Evolutionary conservation across 2,888 invertebrate species (phyloP).

Genomic region (Polietes domitor): DNA sequence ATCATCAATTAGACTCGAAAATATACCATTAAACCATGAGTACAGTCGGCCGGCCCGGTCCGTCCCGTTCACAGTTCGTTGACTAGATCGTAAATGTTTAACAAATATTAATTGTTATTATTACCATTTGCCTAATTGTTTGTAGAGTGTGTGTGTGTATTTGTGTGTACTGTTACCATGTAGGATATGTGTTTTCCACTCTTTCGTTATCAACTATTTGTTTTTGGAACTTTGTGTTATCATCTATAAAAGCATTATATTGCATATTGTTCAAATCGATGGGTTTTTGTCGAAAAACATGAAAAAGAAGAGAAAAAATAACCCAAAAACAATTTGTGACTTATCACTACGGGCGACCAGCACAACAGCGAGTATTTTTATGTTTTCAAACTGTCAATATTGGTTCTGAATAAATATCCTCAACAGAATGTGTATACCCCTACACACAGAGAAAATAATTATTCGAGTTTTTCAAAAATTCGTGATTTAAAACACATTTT

Average conservation of each 20-base stretch:
- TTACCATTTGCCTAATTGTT: not conserved
- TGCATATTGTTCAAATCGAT: slow-evolving; percentile 16
- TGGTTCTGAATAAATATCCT: too few relatives aligned
- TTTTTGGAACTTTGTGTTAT: not conserved
- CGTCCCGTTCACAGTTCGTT: not conserved
- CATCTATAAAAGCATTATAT: not conserved
- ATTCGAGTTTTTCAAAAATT: too few relatives aligned
- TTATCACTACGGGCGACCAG: too few relatives aligned
- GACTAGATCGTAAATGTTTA: not conserved
- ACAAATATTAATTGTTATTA: not conserved
- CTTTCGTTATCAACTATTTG: not conserved
- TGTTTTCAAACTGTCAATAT: too few relatives aligned
- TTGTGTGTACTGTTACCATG: not conserved
- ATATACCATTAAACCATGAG: too few relatives aligned
- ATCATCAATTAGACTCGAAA: too few relatives aligned
- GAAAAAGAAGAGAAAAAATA: not conserved
- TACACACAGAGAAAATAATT: too few relatives aligned
- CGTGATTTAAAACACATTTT: too few relatives aligned
- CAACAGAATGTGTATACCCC: too few relatives aligned
- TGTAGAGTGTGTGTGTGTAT: not conserved
- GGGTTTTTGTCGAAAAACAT: slow-evolving; percentile 5
- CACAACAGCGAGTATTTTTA: too few relatives aligned
- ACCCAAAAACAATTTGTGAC: too few relatives aligned
- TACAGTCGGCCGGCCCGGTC: not conserved
- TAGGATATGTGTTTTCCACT: not conserved